Evolutionary conservation across 2,888 invertebrate species (phyloP).

Genomic region (Notodonta dromedarius): DNA sequence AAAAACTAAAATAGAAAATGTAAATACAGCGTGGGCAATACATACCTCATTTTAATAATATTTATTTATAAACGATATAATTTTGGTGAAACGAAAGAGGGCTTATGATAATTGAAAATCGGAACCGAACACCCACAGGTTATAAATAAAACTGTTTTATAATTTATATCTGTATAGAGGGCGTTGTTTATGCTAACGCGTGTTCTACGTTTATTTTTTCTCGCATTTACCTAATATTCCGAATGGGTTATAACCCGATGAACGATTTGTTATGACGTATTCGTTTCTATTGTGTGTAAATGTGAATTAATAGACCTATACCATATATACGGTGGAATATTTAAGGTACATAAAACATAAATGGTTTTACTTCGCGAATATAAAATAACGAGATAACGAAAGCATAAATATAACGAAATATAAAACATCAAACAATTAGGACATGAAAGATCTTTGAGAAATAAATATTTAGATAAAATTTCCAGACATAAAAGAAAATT

Average conservation of each 20-base stretch:
- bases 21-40: background rate
- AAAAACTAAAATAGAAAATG: background rate
- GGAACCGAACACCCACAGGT: conserved; percentile 2
- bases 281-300: conserved; percentile 22
- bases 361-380: too few relatives aligned
- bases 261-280: conserved; percentile 17
- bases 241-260: conserved; percentile 10
- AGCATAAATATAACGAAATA: too few relatives aligned
- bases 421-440: too few relatives aligned
- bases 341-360: too few relatives aligned
- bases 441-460: background rate
- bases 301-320: background rate
- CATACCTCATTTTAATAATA: background rate
- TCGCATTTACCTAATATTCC: conserved; percentile 20
- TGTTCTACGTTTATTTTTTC: conserved; percentile 17
- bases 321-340: too few relatives aligned
- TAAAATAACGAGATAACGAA: too few relatives aligned
- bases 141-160: conserved; percentile 19
- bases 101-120: background rate
- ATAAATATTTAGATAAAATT: background rate
- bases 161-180: conserved; percentile 14
- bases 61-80: background rate
- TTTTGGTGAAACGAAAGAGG: background rate
- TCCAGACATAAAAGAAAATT: background rate
- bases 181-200: conserved; percentile 17